These are phyloP conservation scores for Paraplagusia blochii DNA, from an alignment of 2,113 vertebrate genomes.

Conservation along the genomic window DNA sequence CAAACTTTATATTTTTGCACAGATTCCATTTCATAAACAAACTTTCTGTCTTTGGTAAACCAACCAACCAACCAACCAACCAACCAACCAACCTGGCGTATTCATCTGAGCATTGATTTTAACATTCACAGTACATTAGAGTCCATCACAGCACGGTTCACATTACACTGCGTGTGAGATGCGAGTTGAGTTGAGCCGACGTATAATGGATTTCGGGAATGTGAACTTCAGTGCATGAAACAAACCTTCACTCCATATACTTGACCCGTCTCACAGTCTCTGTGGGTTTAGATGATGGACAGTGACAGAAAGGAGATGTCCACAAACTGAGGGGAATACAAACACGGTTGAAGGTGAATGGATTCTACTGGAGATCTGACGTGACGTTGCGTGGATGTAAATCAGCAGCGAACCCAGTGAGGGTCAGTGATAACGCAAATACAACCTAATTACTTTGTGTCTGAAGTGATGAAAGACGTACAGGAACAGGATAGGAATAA, in stretches of 20 bases:
- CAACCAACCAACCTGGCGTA: slow-evolving; percentile 10
- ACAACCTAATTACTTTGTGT: slow-evolving; percentile 5
- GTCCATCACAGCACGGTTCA: neutral
- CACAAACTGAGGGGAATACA: no score
- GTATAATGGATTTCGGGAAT: neutral
- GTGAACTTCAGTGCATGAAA: slow-evolving; percentile 3
- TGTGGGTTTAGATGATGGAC: no score
- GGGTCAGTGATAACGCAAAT: neutral
- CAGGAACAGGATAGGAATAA: neutral
- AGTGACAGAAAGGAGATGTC: no score
- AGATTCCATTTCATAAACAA: slow-evolving; percentile 55
- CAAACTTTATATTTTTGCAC: slow-evolving; percentile 51
- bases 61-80: no score
- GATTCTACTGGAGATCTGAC: no score
- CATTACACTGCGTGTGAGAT: neutral
- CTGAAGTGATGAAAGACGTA: neutral
- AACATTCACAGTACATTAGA: neutral
- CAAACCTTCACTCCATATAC: neutral
- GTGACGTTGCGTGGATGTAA: neutral
- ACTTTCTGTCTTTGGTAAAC: slow-evolving; percentile 19
- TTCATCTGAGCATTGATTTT: slow-evolving; percentile 1
- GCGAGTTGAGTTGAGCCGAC: neutral
- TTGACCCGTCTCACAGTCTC: neutral
- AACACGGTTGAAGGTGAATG: no score
- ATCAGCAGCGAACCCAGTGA: neutral